These are phyloP conservation scores for Oegoconia quadripuncta DNA, from an alignment of 2,888 invertebrate species.

Conservation along the genomic window DNA sequence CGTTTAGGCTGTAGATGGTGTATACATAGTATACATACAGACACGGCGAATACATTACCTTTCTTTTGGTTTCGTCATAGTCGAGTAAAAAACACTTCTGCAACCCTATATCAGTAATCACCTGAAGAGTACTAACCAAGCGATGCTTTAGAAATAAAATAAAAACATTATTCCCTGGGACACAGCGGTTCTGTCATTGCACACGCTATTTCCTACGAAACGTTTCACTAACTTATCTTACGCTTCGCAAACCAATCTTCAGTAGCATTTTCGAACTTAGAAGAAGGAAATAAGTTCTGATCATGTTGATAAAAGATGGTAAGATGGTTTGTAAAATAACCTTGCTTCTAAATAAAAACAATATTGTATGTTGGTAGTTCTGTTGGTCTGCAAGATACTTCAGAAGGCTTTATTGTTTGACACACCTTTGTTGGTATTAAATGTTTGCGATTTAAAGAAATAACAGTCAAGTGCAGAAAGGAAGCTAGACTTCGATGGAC, in stretches of 20 bases:
- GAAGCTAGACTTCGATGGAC: too few relatives aligned
- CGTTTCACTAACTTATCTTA: constrained; percentile 28
- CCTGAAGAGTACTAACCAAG: too few relatives aligned
- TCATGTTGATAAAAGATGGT: constrained; percentile 10
- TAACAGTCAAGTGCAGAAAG: too few relatives aligned
- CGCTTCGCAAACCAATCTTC: constrained; percentile 20
- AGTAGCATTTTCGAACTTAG: constrained; percentile 17
- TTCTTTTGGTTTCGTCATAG: too few relatives aligned
- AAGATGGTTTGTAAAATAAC: constrained; percentile 29
- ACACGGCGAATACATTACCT: too few relatives aligned
- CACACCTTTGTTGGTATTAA: too few relatives aligned
- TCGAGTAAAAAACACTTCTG: too few relatives aligned
- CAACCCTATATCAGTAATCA: too few relatives aligned
- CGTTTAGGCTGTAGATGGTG: too few relatives aligned
- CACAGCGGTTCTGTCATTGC: constrained; percentile 35
- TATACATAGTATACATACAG: too few relatives aligned
- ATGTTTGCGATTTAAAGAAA: too few relatives aligned
- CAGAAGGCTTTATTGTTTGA: neutral
- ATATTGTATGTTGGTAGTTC: constrained; percentile 40
- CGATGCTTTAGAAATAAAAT: constrained; percentile 57
- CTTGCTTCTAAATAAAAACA: constrained; percentile 47
- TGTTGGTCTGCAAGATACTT: constrained; percentile 1
- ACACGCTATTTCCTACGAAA: constrained; percentile 43
- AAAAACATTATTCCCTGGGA: constrained; percentile 55
- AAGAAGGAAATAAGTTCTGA: constrained; percentile 10